Conservation (phyloP, 2,113 vertebrate genomes). For the Cebidichthys violaceus region DNA sequence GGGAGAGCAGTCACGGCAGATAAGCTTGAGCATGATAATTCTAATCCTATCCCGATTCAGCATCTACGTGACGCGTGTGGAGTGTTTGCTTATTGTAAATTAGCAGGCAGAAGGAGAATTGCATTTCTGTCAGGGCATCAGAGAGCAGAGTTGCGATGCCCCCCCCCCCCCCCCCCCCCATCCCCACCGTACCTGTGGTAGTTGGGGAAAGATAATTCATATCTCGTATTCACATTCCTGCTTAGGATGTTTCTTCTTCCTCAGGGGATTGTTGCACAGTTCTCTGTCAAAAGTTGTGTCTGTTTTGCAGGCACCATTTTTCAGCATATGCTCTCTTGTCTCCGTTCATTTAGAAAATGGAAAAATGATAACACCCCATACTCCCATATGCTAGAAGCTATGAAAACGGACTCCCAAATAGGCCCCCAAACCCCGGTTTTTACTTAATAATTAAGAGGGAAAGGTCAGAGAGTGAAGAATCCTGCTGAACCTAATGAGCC, state of each 20-base stretch:
- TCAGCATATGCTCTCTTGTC: not conserved
- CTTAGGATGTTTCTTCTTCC: conserved; percentile 27
- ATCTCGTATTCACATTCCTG: conserved; percentile 28
- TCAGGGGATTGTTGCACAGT: conserved; percentile 21
- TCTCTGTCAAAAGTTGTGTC: conserved; percentile 23
- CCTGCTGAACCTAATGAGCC: conserved; percentile 22
- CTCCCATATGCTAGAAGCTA: not conserved
- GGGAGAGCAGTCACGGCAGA: conserved; percentile 50
- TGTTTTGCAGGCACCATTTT: not conserved
- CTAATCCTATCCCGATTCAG: conserved; percentile 51
- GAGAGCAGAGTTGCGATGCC: conserved; percentile 32
- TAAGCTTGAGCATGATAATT: conserved; percentile 61
- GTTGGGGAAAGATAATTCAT: conserved; percentile 27
- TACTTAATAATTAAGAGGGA: conserved; percentile 6
- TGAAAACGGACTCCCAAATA: not conserved
- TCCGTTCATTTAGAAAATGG: not conserved
- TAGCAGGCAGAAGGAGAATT: conserved; percentile 46
- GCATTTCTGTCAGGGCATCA: conserved; percentile 51
- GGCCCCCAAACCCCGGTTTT: not conserved
- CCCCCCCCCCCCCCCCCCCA: too few relatives aligned
- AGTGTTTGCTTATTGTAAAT: conserved; percentile 61
- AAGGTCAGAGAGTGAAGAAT: conserved; percentile 32
- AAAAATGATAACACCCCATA: not conserved
- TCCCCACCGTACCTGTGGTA: conserved; percentile 28
- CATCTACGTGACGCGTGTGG: conserved; percentile 36